A percentile compares a stretch with the other conserved stretches of the same genome.
These are phyloP conservation scores for Apeltes quadracus DNA, from an alignment of 2,113 vertebrate genomes.

Conservation along the genomic window DNA sequence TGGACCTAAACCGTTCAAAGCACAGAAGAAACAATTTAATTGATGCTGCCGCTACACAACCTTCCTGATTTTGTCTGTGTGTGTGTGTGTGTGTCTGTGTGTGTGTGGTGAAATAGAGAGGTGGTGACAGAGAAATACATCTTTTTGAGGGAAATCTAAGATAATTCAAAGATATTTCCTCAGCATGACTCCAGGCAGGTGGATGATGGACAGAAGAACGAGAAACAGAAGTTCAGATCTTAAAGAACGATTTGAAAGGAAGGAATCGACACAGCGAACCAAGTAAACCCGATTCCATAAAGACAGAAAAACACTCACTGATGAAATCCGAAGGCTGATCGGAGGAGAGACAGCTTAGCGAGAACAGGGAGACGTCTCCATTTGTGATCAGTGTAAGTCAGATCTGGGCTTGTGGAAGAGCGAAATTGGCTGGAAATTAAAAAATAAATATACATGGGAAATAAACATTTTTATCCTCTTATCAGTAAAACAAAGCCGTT, in stretches of 20 bases:
- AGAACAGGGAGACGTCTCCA: neutral
- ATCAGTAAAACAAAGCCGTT: neutral
- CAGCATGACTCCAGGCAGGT: slow-evolving; percentile 12
- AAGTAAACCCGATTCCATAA: slow-evolving; percentile 31
- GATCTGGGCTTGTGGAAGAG: no score
- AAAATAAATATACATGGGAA: no score
- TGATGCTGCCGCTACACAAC: slow-evolving; percentile 28
- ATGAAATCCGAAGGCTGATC: slow-evolving; percentile 54
- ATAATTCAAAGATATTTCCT: no score
- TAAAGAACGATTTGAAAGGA: slow-evolving; percentile 19
- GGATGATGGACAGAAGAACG: slow-evolving; percentile 40
- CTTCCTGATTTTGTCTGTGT: neutral
- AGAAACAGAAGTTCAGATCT: slow-evolving; percentile 24
- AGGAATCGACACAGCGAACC: slow-evolving; percentile 46
- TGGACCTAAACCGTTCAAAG: slow-evolving; percentile 19
- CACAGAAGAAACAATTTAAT: slow-evolving; percentile 29
- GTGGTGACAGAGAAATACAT: neutral
- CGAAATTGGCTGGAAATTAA: no score
- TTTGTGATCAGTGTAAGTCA: neutral
- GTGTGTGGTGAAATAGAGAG: neutral
- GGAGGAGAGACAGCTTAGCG: slow-evolving; percentile 24
- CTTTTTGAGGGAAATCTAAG: slow-evolving; percentile 22
- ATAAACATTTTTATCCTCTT: neutral
- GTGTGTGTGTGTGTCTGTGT: neutral
- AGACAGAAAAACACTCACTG: slow-evolving; percentile 37